Evolutionary conservation across 1,140 invertebrate genomes (phyloP).

Genomic region (Drosophila subpulchrella): DNA sequence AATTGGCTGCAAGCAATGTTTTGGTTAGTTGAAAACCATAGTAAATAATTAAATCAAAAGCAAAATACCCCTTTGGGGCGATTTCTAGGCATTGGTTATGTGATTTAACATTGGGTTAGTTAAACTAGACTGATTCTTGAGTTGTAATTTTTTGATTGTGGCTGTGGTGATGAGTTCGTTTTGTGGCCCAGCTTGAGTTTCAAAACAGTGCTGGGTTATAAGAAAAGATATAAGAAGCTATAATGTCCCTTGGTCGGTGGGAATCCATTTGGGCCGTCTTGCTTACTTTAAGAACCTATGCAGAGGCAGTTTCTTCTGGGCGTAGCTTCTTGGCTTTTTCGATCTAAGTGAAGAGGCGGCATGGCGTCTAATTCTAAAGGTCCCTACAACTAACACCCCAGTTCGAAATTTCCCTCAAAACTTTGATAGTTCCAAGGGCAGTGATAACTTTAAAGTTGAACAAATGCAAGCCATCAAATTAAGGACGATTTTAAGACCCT

Average conservation of each 20-base stretch:
- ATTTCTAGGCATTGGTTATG: conserved; percentile 28
- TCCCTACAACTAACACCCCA: background rate
- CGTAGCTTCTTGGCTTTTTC: conserved; percentile 17
- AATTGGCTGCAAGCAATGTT: conserved; percentile 50
- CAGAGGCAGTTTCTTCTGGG: conserved; percentile 49
- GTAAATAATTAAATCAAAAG: conserved; percentile 15
- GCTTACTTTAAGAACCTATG: conserved; percentile 10
- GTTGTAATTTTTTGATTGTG: background rate
- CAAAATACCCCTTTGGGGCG: conserved; percentile 2
- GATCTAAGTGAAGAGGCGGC: background rate
- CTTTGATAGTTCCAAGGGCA: conserved; percentile 10
- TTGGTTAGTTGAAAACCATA: conserved; percentile 14
- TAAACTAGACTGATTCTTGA: conserved; percentile 13
- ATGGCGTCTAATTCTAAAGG: background rate
- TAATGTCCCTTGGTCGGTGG: background rate
- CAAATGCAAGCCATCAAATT: no score
- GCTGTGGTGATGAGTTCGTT: background rate
- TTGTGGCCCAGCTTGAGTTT: conserved; percentile 9
- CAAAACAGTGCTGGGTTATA: background rate
- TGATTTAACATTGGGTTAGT: background rate
- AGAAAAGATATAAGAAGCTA: background rate
- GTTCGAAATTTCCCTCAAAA: background rate
- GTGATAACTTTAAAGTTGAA: background rate
- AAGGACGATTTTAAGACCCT: no score
- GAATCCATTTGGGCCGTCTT: background rate